Evolutionary conservation across 1,140 invertebrate species (phyloP).

Genomic region (Meloidogyne exigua): DNA sequence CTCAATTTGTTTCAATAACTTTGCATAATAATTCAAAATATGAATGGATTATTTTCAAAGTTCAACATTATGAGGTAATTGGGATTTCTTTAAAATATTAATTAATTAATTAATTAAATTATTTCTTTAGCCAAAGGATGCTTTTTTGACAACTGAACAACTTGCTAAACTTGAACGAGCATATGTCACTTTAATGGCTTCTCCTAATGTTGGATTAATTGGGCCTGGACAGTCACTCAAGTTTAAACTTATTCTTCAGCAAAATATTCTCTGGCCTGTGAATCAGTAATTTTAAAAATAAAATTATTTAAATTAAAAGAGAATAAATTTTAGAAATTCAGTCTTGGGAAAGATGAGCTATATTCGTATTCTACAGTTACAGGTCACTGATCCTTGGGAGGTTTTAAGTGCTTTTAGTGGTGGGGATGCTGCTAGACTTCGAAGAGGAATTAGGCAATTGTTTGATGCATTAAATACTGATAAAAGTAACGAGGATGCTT

Average conservation of each 20-base stretch:
- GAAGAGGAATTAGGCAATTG: not conserved
- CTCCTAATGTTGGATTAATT: conserved; percentile 1
- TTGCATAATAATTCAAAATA: conserved; percentile 1
- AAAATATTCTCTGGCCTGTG: not conserved
- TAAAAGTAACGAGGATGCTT: not conserved
- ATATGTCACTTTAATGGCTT: not conserved
- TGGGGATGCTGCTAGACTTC: not conserved
- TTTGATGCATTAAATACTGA: not conserved
- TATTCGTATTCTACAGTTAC: conserved; percentile 1
- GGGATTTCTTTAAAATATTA: not conserved
- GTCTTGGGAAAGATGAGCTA: not conserved
- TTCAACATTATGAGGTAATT: not conserved
- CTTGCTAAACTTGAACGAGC: not conserved
- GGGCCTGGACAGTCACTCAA: not conserved
- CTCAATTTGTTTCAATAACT: not conserved
- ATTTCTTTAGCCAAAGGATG: not conserved
- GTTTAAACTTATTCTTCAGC: not conserved
- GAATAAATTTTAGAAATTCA: not conserved
- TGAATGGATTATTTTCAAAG: conserved; percentile 1
- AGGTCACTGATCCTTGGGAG: not conserved
- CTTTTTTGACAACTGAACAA: not conserved
- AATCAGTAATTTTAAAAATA: not conserved
- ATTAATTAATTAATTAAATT: not conserved
- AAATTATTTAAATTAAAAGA: not conserved
- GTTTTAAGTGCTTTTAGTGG: not conserved